Conservation (phyloP, 2,888 invertebrate genomes). For the Lucinisca nassula region DNA sequence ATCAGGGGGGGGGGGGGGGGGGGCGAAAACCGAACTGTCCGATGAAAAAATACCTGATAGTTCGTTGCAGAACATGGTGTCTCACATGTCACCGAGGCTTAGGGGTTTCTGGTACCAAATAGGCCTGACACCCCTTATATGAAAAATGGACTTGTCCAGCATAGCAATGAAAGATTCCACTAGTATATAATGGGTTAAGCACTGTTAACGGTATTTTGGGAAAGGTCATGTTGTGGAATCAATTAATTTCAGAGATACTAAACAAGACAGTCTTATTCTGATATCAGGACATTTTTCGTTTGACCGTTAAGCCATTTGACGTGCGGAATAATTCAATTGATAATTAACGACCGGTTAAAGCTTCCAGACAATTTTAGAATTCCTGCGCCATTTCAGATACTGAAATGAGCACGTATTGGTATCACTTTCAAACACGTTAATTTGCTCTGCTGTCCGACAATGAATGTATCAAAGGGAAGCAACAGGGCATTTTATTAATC, state of each 20-base stretch:
- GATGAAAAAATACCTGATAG: too few relatives aligned
- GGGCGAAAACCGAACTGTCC: too few relatives aligned
- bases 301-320: not conserved
- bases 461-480: not conserved
- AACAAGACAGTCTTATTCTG: not conserved
- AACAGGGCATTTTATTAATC: slow-evolving; percentile 9
- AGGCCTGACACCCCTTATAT: too few relatives aligned
- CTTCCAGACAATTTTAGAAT: slow-evolving; percentile 9
- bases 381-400: not conserved
- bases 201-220: not conserved
- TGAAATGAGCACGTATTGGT: slow-evolving; percentile 2
- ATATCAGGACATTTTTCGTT: slow-evolving; percentile 3
- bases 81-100: too few relatives aligned
- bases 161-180: too few relatives aligned
- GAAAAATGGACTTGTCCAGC: too few relatives aligned
- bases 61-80: too few relatives aligned
- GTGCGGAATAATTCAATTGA: not conserved
- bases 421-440: not conserved
- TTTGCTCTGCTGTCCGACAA: not conserved
- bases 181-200: too few relatives aligned
- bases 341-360: not conserved
- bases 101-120: too few relatives aligned
- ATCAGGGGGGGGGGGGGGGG: too few relatives aligned
- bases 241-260: not conserved
- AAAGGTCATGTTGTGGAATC: not conserved